Conservation (phyloP, 2,797 vertebrate species). For the Trachops cirrhosus region DNA sequence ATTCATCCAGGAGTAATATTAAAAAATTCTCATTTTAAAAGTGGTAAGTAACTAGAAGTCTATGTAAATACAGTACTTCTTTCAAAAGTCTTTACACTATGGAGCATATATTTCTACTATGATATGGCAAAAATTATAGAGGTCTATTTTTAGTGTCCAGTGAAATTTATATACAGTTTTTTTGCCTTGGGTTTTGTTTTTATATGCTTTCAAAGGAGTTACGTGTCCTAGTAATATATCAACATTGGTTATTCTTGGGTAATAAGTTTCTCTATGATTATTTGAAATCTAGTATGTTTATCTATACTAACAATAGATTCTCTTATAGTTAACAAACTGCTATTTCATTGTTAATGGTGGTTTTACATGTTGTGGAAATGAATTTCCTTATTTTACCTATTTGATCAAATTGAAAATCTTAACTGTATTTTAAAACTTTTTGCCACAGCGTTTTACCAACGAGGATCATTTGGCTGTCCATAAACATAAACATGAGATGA, state of each 20-base stretch:
- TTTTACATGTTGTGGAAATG: constrained; percentile 72
- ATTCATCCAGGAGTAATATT: constrained; percentile 37
- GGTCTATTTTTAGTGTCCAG: constrained; percentile 23
- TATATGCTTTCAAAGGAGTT: constrained; percentile 29
- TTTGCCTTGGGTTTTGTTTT: constrained; percentile 49
- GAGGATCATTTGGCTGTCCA: constrained; percentile 99
- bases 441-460: constrained; percentile 97
- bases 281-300: constrained; percentile 53
- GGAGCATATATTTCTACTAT: constrained; percentile 42
- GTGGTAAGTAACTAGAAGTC: constrained; percentile 72
- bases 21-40: constrained; percentile 59
- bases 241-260: constrained; percentile 55
- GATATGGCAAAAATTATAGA: constrained; percentile 13
- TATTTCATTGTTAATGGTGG: constrained; percentile 56
- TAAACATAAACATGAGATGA: constrained; percentile 99
- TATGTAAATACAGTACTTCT: constrained; percentile 47
- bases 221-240: neutral
- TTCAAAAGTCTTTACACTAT: constrained; percentile 39
- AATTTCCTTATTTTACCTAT: constrained; percentile 76
- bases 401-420: constrained; percentile 77
- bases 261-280: constrained; percentile 45
- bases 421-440: constrained; percentile 83
- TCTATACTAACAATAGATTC: constrained; percentile 57
- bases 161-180: constrained; percentile 45
- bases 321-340: constrained; percentile 34